These are phyloP conservation scores for Hippocampus zosterae DNA, from an alignment of 2,113 vertebrate species.

Conservation along the genomic window DNA sequence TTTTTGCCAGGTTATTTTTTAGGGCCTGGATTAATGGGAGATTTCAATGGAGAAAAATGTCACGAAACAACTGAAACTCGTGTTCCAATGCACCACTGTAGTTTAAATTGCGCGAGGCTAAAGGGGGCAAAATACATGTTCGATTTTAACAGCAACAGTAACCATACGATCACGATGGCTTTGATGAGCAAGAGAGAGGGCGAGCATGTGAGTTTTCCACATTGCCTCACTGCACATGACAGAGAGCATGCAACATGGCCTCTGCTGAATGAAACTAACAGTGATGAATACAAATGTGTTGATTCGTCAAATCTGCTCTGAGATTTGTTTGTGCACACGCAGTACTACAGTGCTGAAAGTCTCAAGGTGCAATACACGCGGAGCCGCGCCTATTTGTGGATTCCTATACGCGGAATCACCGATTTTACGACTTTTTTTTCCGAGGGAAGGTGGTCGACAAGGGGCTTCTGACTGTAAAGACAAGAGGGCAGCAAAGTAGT, in stretches of 20 bases:
- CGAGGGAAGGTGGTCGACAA: neutral
- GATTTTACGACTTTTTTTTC: too few relatives aligned
- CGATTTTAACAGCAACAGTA: slow-evolving; percentile 10
- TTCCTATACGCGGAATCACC: too few relatives aligned
- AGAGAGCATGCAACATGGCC: slow-evolving; percentile 15
- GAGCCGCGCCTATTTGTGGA: neutral
- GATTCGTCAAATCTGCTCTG: slow-evolving; percentile 35
- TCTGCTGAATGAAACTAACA: slow-evolving; percentile 24
- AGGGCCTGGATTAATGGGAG: too few relatives aligned
- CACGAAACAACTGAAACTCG: neutral
- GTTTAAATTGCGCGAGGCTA: neutral
- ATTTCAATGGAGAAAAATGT: neutral
- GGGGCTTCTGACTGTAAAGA: too few relatives aligned
- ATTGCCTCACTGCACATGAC: slow-evolving; percentile 33
- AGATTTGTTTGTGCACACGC: slow-evolving; percentile 49
- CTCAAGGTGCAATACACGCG: slow-evolving; percentile 52
- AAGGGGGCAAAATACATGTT: neutral
- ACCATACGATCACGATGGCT: slow-evolving; percentile 12
- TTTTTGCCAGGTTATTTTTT: too few relatives aligned
- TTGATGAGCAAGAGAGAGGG: neutral
- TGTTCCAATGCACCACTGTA: neutral
- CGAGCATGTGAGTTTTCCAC: slow-evolving; percentile 3
- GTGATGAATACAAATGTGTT: slow-evolving; percentile 41
- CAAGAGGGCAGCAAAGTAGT: too few relatives aligned
- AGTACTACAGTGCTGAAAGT: slow-evolving; percentile 64